Evolutionary conservation across 2,113 vertebrate species (phyloP), one percentile per base, ranked within the genome.

Genomic region (Tenebrosternarchus preto): DNA sequence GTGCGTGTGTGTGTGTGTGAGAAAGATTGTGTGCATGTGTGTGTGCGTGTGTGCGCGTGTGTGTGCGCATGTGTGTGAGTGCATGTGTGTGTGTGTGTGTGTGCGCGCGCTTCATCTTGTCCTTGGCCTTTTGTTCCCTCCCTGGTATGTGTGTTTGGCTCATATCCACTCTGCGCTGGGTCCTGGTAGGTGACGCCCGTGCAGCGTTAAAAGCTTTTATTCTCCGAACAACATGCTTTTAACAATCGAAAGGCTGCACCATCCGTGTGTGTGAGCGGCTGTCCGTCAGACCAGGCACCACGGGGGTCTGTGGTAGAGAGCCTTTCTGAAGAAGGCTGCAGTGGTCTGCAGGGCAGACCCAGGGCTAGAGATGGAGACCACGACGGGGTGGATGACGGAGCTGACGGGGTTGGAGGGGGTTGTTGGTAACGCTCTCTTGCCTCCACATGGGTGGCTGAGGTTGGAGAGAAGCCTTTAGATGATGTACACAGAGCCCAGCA

Each of bases 51-150:
- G 25, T 22, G 29, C 36, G 76, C 22, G 61, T 66, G 24, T 73
- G 36, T 69, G 29, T 56, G 57, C 56, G n/a, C n/a, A n/a, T 74
- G 64, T 76, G 70, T 74, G 43, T 55, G 69, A 36, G 60, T 68
- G 77, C 74, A 55, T 60, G 20, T 73, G 31, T 61, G 33, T 82
- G 73, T 71, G 68, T 50, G 61, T 66, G 43, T 46, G 68, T 61
- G 83, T 72, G 31, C n/a, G 72, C 22, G 80, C 60, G 74, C 19
- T 59, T 73, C n/a, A 19, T 72, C 66, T 57, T 76, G 80, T 82
- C 80, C 80, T 82, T 85, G 83, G 77, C 83, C 80, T 71, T 80
- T 79, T 82, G 76, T 85, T 85, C 71, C 36, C 50, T 31, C 43
- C 12, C 24, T 57, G 74, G 83, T 69, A 84, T 84, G 75, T 20